Conservation (phyloP, 2,797 vertebrate species). For the Salmo trutta region DNA sequence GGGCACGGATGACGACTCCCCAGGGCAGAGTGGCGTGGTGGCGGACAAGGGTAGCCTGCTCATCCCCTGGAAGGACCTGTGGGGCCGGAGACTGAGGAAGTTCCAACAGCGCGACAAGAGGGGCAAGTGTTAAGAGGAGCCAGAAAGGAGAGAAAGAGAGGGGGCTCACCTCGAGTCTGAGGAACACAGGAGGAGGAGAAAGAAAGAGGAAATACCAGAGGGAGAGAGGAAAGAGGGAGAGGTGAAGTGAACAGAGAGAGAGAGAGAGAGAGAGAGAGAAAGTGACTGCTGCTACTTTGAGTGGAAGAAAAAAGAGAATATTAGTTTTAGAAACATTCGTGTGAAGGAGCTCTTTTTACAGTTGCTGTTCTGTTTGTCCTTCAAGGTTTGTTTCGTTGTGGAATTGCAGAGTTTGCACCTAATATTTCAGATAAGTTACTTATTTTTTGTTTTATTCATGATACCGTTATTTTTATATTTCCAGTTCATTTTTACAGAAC, state of each 20-base stretch:
- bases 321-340: slow-evolving; percentile 69
- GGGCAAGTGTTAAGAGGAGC: slow-evolving; percentile 92
- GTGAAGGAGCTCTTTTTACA: slow-evolving; percentile 74
- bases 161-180: slow-evolving; percentile 23
- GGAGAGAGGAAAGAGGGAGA: slow-evolving; percentile 51
- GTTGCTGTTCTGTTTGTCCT: slow-evolving; percentile 57
- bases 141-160: slow-evolving; percentile 8
- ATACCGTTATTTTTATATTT: slow-evolving; percentile 42
- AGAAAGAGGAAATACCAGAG: slow-evolving; percentile 55
- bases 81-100: slow-evolving; percentile 94
- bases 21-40: slow-evolving; percentile 85
- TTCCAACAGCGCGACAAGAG: slow-evolving; percentile 98
- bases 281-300: slow-evolving; percentile 81
- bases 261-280: slow-evolving; percentile 30
- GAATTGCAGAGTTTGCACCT: slow-evolving; percentile 85
- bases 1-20: slow-evolving; percentile 81
- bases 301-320: slow-evolving; percentile 72
- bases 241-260: slow-evolving; percentile 14
- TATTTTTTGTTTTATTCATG: slow-evolving; percentile 51
- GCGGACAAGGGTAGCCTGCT: slow-evolving; percentile 96
- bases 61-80: slow-evolving; percentile 98
- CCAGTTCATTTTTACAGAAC: slow-evolving; percentile 35
- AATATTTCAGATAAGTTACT: slow-evolving; percentile 73
- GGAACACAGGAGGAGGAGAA: slow-evolving; percentile 32
- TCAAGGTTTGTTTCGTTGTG: slow-evolving; percentile 67